Base-by-base conservation (phyloP, 2,888 invertebrate genomes). In the Noctua janthina region DNA sequence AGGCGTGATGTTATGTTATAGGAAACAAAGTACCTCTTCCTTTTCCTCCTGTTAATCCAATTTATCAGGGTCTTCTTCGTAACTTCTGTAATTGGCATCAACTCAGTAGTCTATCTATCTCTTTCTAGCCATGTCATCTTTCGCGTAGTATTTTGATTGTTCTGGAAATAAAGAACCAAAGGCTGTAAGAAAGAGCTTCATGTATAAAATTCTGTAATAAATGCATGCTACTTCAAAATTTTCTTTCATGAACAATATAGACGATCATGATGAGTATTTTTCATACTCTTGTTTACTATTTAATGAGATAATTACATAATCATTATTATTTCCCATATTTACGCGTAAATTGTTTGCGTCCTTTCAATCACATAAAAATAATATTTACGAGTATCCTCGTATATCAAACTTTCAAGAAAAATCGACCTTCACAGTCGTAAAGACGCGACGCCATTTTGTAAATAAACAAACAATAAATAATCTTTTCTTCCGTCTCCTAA, bases 351-450 rank as follows among this genome's bases (percentile, higher is more conserved):
- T 83, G 39, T 83, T 79, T 75, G 23, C 59, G 23, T 64, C 49
- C 39, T 72, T 72, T 73, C 74, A 72, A 75, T 85, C 70, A 75
- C n/a, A 43, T 23, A 20, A 67, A 51, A 76, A 75, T 68, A 80
- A 75, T 83, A 83, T 86, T 87, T 82, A 82, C 71, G 56, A 71
- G 56, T 59, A 67, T 77, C 23, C 15, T 81, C 74, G 70, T 84
- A 76, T 66, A 82, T 78, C 68, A 71, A 70, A 46, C 35, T 69
- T 54, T 29, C 70, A 79, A 54, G 3, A 49, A 10, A 67, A 56
- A 69, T 62, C 46, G 70, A 81, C 87, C 85, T 87, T 71, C 84
- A 54, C 35, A 35, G 43, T 46, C 69, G 23, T 68, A 59, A 85
- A 83, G 64, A 67, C 13, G 56, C 72, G 59, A 49, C 66, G 70